Evolutionary conservation across 2,888 invertebrate genomes (phyloP), one percentile per base, ranked within the genome.

Genomic region (Oscheius onirici): DNA sequence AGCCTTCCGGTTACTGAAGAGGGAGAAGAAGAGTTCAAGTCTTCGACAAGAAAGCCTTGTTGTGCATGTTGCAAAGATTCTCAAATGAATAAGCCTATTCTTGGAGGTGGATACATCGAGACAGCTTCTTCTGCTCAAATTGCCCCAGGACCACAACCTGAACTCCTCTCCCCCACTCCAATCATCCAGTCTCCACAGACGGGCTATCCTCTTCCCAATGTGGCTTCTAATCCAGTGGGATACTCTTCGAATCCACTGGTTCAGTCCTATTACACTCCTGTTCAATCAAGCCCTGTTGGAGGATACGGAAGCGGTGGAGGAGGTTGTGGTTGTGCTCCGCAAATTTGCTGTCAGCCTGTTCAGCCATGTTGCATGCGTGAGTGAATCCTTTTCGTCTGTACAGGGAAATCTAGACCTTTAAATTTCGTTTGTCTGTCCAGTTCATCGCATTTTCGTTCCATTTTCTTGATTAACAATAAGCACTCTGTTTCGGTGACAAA

Each of bases 321-420:
- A 20, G 60, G 63, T 6, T 63, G 63, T 20, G 63, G 28, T 3
- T 17, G 28, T 26, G 28, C 63, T 17, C 63, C 63, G 26, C 63
- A 63, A 49, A 49, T 63, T 15, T 63, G 63, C 46, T 63, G 63
- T 20, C 46, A 46, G 22, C 49, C 34, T 1, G 63, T 49, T n/a
- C 49, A 46, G 15, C 63, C 63, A 2, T 63, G 63, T 49, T 63
- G 63, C 28, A 11, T 63, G n/a, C 63, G 63, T 63, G 49, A 63
- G 63, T 34, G 34, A 8, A 6, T 8, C 8, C 15, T 22, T 46
- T 20, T 34, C 6, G 24, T 34, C 28, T 26, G 15, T n/a, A n/a
- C n/a, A n/a, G n/a, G n/a, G n/a, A n/a, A n/a, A n/a, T n/a, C n/a
- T n/a, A n/a, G n/a, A n/a, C n/a, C n/a, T n/a, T n/a, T n/a, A n/a